phyloP scores from a whole-genome alignment of 1,140 invertebrate species.

The Atta texana region DNA sequence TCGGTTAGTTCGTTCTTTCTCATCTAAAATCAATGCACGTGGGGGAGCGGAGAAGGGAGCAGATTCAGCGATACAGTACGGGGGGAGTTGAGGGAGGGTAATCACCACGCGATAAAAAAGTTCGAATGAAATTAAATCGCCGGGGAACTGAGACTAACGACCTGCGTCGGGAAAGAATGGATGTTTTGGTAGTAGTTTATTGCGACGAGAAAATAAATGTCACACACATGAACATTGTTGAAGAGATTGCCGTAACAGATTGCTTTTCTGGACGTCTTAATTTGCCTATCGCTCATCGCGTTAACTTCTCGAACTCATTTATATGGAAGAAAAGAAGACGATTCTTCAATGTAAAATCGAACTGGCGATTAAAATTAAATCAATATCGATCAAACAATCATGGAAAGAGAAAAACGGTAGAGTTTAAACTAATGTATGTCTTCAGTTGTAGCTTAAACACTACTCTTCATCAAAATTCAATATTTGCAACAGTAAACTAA shows the following conservation, averaged over 20 bases:
- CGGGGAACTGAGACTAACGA: slow-evolving; percentile 21
- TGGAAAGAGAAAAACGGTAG: neutral
- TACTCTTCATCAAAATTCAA: slow-evolving; percentile 28
- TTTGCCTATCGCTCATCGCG: slow-evolving; percentile 1
- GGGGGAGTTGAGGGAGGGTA: neutral
- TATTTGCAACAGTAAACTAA: slow-evolving; percentile 44
- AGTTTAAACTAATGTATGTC: slow-evolving; percentile 7
- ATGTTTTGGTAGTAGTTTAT: neutral
- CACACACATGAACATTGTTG: neutral
- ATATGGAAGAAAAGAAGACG: neutral
- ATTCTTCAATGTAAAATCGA: neutral
- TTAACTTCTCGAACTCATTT: neutral
- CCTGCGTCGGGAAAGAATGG: slow-evolving; percentile 18
- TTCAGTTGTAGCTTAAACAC: neutral
- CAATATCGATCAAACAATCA: neutral
- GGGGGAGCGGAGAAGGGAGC: neutral
- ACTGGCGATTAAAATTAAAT: neutral
- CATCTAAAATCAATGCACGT: slow-evolving; percentile 16
- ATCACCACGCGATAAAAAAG: slow-evolving; percentile 11
- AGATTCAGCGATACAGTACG: neutral
- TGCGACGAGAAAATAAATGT: slow-evolving; percentile 12
- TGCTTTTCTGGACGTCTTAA: slow-evolving; percentile 11
- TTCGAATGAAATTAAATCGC: slow-evolving; percentile 34
- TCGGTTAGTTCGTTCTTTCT: slow-evolving; percentile 1
- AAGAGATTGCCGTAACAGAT: neutral